phyloP scores from a whole-genome alignment of 2,888 invertebrate genomes.

The Drosophila subquinaria region DNA sequence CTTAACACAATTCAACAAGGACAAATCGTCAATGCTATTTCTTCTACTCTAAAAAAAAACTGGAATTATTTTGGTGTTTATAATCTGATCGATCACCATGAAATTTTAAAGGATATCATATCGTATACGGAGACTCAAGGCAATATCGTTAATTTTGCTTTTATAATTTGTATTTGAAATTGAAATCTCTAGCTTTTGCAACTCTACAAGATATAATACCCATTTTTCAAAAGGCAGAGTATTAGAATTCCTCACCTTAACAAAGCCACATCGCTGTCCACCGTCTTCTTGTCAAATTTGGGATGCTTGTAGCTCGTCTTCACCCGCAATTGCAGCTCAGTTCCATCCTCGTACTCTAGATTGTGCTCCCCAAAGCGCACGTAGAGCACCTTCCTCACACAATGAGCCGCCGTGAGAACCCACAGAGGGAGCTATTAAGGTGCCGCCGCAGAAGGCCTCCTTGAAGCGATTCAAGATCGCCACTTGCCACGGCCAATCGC shows the following conservation, averaged over 20 bases:
- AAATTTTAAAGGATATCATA: no score
- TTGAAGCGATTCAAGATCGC: constrained; percentile 94
- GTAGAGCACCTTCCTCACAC: constrained; percentile 90
- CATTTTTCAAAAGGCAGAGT: not conserved
- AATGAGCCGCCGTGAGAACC: constrained; percentile 95
- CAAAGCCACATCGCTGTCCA: constrained; percentile 96
- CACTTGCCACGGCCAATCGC: constrained; percentile 98
- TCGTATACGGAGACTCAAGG: no score
- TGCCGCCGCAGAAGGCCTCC: constrained; percentile 96
- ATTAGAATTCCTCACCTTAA: constrained; percentile 87
- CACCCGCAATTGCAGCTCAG: constrained; percentile 92
- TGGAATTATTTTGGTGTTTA: no score
- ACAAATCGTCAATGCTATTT: no score
- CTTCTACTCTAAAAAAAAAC: no score
- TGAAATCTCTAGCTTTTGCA: no score
- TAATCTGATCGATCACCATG: not conserved
- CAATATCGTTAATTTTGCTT: no score
- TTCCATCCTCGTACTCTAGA: constrained; percentile 90
- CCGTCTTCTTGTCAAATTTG: constrained; percentile 93
- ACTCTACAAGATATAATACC: no score
- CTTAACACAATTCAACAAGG: no score
- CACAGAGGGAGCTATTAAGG: constrained; percentile 92
- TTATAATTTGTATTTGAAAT: no score
- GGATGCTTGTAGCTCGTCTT: constrained; percentile 93
- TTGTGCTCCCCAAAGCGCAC: constrained; percentile 95